Evolutionary conservation across 2,113 vertebrate genomes (phyloP).

Genomic region (Petrocephalus microphthalmus): DNA sequence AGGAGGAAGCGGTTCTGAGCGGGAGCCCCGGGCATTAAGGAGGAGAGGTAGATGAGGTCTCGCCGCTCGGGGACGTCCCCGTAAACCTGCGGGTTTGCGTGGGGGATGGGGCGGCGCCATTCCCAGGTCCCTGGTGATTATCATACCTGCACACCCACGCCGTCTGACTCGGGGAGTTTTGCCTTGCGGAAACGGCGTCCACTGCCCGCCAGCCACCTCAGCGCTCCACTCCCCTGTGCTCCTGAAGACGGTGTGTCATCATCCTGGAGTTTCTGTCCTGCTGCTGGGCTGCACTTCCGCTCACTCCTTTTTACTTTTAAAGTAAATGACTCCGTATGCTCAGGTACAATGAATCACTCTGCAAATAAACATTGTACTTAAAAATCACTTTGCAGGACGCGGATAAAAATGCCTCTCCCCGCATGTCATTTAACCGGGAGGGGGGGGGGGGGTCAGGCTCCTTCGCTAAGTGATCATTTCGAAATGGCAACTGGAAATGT

Average conservation of each 20-base stretch:
- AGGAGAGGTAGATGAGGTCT: background rate
- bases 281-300: background rate
- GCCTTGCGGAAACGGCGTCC: background rate
- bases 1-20: background rate
- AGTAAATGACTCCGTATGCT: background rate
- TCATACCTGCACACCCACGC: background rate
- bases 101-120: background rate
- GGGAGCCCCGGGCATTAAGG: background rate
- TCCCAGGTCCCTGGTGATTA: background rate
- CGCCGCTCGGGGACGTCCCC: background rate
- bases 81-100: background rate
- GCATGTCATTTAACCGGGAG: background rate
- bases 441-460: background rate
- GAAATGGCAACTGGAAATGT: slow-evolving; percentile 7
- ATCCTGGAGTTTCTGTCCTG: background rate
- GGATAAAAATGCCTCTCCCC: background rate
- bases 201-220: background rate
- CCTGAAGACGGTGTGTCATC: background rate
- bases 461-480: background rate
- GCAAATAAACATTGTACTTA: background rate
- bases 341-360: background rate
- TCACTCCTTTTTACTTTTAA: background rate
- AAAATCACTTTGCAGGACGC: background rate
- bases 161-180: background rate
- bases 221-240: background rate